phyloP scores from a whole-genome alignment of 1,140 invertebrate genomes.

The Neodiprion fabricii region DNA sequence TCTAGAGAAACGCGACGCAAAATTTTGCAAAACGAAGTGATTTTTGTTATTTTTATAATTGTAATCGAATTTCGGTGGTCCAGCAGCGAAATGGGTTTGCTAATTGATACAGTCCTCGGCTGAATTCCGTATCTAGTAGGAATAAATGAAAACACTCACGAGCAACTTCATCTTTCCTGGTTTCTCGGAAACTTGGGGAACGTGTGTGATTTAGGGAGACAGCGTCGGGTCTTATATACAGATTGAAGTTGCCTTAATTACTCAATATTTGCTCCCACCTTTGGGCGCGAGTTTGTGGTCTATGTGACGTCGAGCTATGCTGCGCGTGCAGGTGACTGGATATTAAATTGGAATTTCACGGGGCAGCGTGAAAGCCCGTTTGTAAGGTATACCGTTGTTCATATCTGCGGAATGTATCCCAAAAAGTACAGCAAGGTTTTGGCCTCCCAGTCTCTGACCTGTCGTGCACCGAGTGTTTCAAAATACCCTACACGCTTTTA shows the following conservation, averaged over 20 bases:
- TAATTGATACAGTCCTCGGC: too few relatives aligned
- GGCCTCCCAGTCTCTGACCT: neutral
- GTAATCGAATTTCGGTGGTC: too few relatives aligned
- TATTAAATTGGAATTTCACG: conserved; percentile 12
- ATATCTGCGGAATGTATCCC: neutral
- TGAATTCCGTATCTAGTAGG: neutral
- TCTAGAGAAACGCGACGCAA: too few relatives aligned
- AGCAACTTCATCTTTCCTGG: conserved; percentile 11
- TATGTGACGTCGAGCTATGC: neutral
- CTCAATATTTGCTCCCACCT: conserved; percentile 14
- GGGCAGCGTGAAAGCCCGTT: conserved; percentile 8
- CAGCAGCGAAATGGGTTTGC: too few relatives aligned
- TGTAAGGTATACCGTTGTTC: neutral
- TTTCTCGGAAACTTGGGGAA: neutral
- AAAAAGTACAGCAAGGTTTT: neutral
- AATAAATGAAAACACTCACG: conserved; percentile 4
- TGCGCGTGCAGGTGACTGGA: neutral
- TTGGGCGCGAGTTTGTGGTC: neutral
- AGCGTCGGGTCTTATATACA: conserved; percentile 8
- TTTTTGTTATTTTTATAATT: too few relatives aligned
- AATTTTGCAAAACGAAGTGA: too few relatives aligned
- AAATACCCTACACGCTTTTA: too few relatives aligned
- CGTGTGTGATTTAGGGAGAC: neutral
- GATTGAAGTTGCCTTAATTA: neutral
- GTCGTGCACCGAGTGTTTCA: neutral